phyloP scores from a whole-genome alignment of 2,113 vertebrate genomes.

The Alaudala cheleensis region DNA sequence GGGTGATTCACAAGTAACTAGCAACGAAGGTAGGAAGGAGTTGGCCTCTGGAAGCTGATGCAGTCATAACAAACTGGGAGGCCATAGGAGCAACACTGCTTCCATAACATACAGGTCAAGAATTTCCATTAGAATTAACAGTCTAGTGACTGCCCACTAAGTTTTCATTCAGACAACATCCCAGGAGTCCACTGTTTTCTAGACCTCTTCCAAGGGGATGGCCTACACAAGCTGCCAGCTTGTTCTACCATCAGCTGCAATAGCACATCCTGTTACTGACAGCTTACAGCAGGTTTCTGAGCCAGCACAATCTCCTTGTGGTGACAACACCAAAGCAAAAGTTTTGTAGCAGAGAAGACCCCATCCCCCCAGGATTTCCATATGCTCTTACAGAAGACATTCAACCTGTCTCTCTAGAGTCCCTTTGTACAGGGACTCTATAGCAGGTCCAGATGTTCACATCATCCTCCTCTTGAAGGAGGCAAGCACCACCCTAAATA shows the following conservation, averaged over 20 bases:
- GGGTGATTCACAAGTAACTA: background rate
- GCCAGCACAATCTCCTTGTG: background rate
- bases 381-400: background rate
- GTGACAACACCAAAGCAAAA: background rate
- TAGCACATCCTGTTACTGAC: background rate
- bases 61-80: background rate
- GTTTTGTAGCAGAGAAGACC: background rate
- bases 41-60: background rate
- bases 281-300: background rate
- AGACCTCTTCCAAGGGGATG: background rate
- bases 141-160: background rate
- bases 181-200: background rate
- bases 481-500: background rate
- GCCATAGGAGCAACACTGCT: background rate
- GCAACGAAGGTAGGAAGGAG: background rate
- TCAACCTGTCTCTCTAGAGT: background rate
- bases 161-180: background rate
- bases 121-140: background rate
- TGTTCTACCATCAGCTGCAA: background rate
- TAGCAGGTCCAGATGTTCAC: background rate
- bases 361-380: background rate
- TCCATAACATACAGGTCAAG: background rate
- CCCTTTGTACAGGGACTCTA: background rate
- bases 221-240: background rate
- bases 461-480: background rate